These are phyloP conservation scores for Orthosia gracilis DNA, from an alignment of 2,888 invertebrate genomes.

Conservation along the genomic window DNA sequence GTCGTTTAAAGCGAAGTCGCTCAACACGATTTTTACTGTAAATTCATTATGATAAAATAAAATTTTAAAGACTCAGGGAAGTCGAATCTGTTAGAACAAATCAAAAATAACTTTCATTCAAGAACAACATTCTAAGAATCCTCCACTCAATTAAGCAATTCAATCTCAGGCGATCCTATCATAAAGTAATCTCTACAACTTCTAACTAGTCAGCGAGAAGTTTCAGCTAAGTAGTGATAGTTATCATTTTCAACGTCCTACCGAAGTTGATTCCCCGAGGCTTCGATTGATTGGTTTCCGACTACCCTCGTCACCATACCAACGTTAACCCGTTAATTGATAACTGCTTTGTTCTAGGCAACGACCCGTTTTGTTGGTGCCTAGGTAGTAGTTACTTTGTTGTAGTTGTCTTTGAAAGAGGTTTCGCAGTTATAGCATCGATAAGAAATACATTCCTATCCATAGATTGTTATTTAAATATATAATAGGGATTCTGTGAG, in stretches of 20 bases:
- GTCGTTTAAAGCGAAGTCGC: too few species aligned
- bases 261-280: constrained; percentile 33
- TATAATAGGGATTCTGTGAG: too few species aligned
- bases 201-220: constrained; percentile 21
- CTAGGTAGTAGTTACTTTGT: background rate
- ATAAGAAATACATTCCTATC: too few species aligned
- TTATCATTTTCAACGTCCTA: constrained; percentile 42
- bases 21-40: too few species aligned
- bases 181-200: constrained; percentile 18
- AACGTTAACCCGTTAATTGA: constrained; percentile 45
- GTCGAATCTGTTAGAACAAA: too few species aligned
- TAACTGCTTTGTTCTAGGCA: constrained; percentile 44
- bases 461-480: too few species aligned
- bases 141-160: background rate
- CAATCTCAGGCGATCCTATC: constrained; percentile 4
- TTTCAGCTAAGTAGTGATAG: constrained; percentile 34
- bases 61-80: too few species aligned
- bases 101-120: background rate
- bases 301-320: constrained; percentile 46
- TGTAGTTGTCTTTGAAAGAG: background rate
- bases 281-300: constrained; percentile 45
- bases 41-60: too few species aligned
- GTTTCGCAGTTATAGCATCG: background rate
- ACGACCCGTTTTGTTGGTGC: constrained; percentile 11
- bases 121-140: background rate